A percentile compares a stretch with the other conserved stretches of the same genome.
These are phyloP conservation scores for Megaustenia siamemsis DNA, from an alignment of 2,888 invertebrate species.

Conservation along the genomic window DNA sequence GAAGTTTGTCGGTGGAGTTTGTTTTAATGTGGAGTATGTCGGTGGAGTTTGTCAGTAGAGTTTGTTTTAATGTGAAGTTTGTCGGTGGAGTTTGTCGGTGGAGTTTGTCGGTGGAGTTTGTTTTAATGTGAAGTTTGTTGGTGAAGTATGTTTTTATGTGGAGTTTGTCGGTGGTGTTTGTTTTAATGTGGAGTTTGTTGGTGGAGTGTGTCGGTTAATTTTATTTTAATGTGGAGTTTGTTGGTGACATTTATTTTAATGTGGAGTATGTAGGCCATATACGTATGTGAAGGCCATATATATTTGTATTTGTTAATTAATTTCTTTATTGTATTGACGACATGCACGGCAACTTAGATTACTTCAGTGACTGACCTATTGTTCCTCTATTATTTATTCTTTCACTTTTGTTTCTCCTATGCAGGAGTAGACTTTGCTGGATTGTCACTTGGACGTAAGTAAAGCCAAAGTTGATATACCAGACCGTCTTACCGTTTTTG, in stretches of 20 bases:
- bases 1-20: too few relatives aligned
- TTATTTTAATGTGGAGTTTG: too few relatives aligned
- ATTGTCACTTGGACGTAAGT: background rate
- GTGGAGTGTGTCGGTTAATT: too few relatives aligned
- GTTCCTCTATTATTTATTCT: background rate
- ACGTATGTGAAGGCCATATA: conserved; percentile 11
- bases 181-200: too few relatives aligned
- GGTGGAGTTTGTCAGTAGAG: background rate
- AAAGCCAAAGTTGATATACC: background rate
- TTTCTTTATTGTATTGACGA: background rate
- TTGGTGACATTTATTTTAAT: too few relatives aligned
- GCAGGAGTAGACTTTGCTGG: background rate
- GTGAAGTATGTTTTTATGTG: too few relatives aligned
- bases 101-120: too few relatives aligned
- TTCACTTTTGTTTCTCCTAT: background rate
- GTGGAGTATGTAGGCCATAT: background rate
- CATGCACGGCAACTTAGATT: background rate
- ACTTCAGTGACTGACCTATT: conserved; percentile 4
- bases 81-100: too few relatives aligned
- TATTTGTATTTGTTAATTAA: background rate
- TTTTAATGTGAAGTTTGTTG: too few relatives aligned
- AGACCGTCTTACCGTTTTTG: background rate
- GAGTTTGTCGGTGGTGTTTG: too few relatives aligned
- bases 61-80: too few relatives aligned
- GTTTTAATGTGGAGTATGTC: too few relatives aligned